A percentile compares a stretch with the other conserved stretches of the same genome.
Evolutionary conservation across 2,888 invertebrate species (phyloP).

Genomic region (Operophtera brumata): DNA sequence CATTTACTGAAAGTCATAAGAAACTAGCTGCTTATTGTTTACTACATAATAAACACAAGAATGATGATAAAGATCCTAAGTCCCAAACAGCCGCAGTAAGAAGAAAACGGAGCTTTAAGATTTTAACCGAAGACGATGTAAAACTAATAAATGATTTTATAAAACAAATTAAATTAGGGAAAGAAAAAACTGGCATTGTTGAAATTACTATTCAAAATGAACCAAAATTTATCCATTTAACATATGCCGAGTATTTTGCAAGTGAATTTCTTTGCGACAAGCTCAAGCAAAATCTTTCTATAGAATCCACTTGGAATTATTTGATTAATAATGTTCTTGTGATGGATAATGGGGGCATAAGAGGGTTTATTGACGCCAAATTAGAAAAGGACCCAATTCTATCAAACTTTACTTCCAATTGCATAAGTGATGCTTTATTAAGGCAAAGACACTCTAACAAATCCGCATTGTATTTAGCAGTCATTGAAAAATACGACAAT

Average conservation of each 20-base stretch:
- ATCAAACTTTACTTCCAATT: background rate
- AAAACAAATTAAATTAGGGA: slow-evolving; percentile 18
- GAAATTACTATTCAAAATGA: slow-evolving; percentile 22
- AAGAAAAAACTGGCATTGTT: slow-evolving; percentile 33
- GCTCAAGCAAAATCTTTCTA: background rate
- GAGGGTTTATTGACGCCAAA: slow-evolving; percentile 10
- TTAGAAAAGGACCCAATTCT: slow-evolving; percentile 1
- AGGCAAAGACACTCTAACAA: background rate
- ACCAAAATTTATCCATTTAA: slow-evolving; percentile 35
- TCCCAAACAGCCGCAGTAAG: background rate
- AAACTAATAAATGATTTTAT: background rate
- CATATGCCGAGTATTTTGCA: slow-evolving; percentile 36
- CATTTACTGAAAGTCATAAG: slow-evolving; percentile 7
- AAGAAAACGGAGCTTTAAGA: background rate
- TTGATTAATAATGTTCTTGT: background rate
- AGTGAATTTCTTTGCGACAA: slow-evolving; percentile 27
- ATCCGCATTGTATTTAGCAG: slow-evolving; percentile 5
- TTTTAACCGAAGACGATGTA: slow-evolving; percentile 3
- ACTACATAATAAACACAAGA: background rate
- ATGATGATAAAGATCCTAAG: too few species aligned
- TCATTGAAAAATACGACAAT: background rate
- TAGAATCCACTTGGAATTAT: background rate
- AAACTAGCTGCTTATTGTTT: slow-evolving; percentile 6
- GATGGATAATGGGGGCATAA: background rate
- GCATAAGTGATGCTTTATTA: slow-evolving; percentile 1